These are phyloP conservation scores for Stictocephala bisonia DNA, from an alignment of 2,888 invertebrate species.

Conservation along the genomic window DNA sequence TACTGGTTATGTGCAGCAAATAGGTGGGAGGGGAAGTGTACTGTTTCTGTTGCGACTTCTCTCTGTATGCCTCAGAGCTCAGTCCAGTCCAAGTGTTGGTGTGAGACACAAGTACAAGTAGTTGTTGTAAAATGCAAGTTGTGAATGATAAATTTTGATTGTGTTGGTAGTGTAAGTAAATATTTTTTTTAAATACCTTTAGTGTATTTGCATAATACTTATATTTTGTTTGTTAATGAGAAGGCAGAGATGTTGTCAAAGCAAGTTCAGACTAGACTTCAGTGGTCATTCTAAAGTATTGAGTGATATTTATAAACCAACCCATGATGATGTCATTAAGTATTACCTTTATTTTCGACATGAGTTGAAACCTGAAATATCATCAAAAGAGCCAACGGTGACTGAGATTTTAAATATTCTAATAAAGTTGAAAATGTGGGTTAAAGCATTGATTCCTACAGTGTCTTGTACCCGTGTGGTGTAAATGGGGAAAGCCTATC, in stretches of 20 bases:
- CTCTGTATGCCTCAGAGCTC: slow-evolving; percentile 7
- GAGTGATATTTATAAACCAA: slow-evolving; percentile 1
- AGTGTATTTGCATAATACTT: too few species aligned
- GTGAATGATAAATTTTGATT: slow-evolving; percentile 2
- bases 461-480: too few species aligned
- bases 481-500: too few species aligned
- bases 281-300: slow-evolving; percentile 6
- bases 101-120: too few species aligned
- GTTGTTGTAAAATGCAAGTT: background rate
- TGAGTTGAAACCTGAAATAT: slow-evolving; percentile 3
- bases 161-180: slow-evolving; percentile 7
- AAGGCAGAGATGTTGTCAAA: slow-evolving; percentile 10
- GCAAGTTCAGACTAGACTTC: slow-evolving; percentile 1
- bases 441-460: too few species aligned
- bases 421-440: too few species aligned
- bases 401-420: too few species aligned
- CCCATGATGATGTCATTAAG: background rate
- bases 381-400: too few species aligned
- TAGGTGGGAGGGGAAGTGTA: background rate
- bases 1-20: background rate
- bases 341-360: slow-evolving; percentile 1
- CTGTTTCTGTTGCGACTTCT: background rate
- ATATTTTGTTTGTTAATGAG: too few species aligned
- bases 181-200: background rate
- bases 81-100: too few species aligned